phyloP scores from a whole-genome alignment of 2,113 vertebrate species.

The Labeo catla region DNA sequence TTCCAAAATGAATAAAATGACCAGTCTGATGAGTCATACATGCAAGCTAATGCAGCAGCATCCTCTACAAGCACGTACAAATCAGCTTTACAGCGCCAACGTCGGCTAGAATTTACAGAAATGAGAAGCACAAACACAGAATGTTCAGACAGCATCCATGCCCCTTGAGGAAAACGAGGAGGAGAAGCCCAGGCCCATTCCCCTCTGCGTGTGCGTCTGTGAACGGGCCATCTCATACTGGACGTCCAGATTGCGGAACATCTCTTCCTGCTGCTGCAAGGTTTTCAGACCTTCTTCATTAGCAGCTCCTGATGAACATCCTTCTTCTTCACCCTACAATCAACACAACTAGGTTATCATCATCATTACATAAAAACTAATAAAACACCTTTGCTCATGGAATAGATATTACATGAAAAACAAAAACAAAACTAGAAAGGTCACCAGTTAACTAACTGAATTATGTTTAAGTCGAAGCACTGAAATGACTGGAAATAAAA shows the following conservation, averaged over 20 bases:
- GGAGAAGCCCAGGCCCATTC: slow-evolving; percentile 98
- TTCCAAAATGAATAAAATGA: slow-evolving; percentile 82
- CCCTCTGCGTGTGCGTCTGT: slow-evolving; percentile 96
- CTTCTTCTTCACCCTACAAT: slow-evolving; percentile 86
- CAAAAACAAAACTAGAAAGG: background rate
- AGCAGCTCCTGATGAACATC: slow-evolving; percentile 78
- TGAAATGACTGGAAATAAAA: too few species aligned
- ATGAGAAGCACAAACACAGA: slow-evolving; percentile 37
- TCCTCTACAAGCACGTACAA: slow-evolving; percentile 85
- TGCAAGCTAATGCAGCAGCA: slow-evolving; percentile 90
- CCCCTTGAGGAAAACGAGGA: slow-evolving; percentile 94
- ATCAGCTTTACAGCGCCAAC: slow-evolving; percentile 76
- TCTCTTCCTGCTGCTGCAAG: slow-evolving; percentile 96
- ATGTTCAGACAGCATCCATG: slow-evolving; percentile 90
- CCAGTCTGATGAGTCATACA: slow-evolving; percentile 93
- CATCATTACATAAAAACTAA: background rate
- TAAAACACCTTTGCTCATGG: too few species aligned
- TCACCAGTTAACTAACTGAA: too few species aligned
- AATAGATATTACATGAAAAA: too few species aligned
- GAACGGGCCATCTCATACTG: slow-evolving; percentile 98
- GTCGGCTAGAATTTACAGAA: slow-evolving; percentile 55
- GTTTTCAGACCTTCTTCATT: slow-evolving; percentile 93
- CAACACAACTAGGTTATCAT: background rate
- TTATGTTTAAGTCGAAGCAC: too few species aligned
- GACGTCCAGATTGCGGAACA: slow-evolving; percentile 95